Evolutionary conservation across 1,140 invertebrate genomes (phyloP), one percentile per base, ranked within the genome.

Genomic region (Mya arenaria): DNA sequence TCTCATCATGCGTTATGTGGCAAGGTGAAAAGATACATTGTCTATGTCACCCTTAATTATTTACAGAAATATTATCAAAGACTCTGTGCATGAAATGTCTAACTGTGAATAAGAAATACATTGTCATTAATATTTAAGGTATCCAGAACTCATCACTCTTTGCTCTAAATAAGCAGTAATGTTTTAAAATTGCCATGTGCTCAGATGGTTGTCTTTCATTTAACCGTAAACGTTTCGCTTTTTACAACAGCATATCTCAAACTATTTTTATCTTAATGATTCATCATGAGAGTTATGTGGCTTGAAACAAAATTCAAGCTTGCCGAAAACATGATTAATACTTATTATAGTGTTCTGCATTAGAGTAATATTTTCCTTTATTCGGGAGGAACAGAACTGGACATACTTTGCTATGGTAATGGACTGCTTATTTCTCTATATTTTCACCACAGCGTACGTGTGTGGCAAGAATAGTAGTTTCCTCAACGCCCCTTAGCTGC

Each of bases 341-440:
- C n/a, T n/a, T n/a, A n/a, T n/a, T n/a, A n/a, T n/a, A n/a, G n/a
- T n/a, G n/a, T n/a, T n/a, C n/a, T n/a, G n/a, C n/a, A n/a, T n/a
- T n/a, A n/a, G n/a, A n/a, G n/a, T n/a, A n/a, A 48, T 48, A 48
- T 48, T 15, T 48, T 15, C 44, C 30, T 23, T 62, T 3, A 86
- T 91, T 23, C 84, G 94, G 93, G 89, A 93, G 72, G 91, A 89
- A 62, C 88, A 93, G 52, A 98, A 99, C 93, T 99, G 99, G 99
- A 99, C 98, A 91, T 99, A 99, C 93, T 98, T 99, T 62, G 98
- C 98, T 66, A 99, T 99, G 98, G 98, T 99, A 4, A 94, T 99
- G 91, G 99, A 99, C 94, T 95, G 99, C 88, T 95, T 99, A 86
- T 99, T 99, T 93, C 95, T 99, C 68, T 99, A 97, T 95, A 95